These are phyloP conservation scores for Salpingus planirostris DNA, from an alignment of 2,888 invertebrate species.

Conservation along the genomic window DNA sequence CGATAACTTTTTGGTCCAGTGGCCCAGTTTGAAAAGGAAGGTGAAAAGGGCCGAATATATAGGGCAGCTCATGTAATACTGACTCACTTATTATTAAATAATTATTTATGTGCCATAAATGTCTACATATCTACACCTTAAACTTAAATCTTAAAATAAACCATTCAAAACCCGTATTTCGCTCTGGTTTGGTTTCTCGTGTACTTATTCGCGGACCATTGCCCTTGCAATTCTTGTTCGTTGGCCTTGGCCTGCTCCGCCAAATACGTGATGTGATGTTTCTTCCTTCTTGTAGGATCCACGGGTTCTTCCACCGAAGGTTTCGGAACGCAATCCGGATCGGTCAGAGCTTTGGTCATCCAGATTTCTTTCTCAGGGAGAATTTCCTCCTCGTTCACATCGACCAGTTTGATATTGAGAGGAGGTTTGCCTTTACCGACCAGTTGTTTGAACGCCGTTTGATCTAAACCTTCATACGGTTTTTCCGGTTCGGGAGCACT, in stretches of 20 bases:
- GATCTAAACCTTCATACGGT: conserved; percentile 44
- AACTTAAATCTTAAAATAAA: no score
- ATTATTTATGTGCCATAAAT: conserved; percentile 6
- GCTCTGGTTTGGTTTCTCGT: conserved; percentile 83
- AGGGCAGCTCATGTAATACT: conserved; percentile 65
- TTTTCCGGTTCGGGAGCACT: conserved; percentile 42
- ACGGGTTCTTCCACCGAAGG: conserved; percentile 46
- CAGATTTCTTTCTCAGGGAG: conserved; percentile 72
- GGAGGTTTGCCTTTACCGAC: conserved; percentile 59
- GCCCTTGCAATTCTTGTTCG: conserved; percentile 86
- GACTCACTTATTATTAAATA: conserved; percentile 3
- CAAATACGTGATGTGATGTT: conserved; percentile 94
- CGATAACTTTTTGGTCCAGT: conserved; percentile 87
- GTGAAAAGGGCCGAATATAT: conserved; percentile 66
- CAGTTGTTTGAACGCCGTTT: conserved; percentile 54
- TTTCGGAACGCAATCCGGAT: conserved; percentile 50
- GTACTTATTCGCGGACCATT: conserved; percentile 84
- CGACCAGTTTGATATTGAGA: conserved; percentile 65
- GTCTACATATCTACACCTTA: no score
- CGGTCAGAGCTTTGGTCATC: conserved; percentile 70
- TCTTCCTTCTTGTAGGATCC: conserved; percentile 53
- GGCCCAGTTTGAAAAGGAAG: conserved; percentile 65
- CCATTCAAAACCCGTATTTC: conserved; percentile 83
- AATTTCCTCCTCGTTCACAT: conserved; percentile 67
- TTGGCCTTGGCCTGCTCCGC: conserved; percentile 92